Evolutionary conservation across 2,113 vertebrate species (phyloP), one percentile per base, ranked within the genome.

Genomic region (Mormyrus lacerda): DNA sequence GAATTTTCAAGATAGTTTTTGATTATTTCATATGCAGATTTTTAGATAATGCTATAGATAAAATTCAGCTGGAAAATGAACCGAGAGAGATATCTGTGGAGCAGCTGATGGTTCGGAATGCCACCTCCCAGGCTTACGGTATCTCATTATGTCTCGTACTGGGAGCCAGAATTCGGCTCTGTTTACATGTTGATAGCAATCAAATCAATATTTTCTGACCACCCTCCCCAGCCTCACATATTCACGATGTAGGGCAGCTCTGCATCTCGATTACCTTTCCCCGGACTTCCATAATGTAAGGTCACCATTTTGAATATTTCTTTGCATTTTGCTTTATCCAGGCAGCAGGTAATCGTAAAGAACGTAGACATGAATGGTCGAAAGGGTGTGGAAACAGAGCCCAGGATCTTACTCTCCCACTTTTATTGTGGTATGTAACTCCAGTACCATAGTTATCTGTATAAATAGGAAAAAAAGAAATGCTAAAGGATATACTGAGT

Each of bases 61-160:
- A 19, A 17, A 39, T 76, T 76, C 35, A 76, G 69, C 35, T 35
- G 35, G 35, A 50, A 85, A 48, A 90, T 91, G 91, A 90, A 93
- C 89, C 84, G 69, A 69, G 79, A 21, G 65, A 89, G 91, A 93
- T 90, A 91, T 88, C 88, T 91, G 89, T 91, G 88, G 90, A 89
- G 76, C 92, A 90, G 89, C 79, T 91, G 76, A 90, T 88, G 53
- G 87, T 31, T 47, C 3, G 27, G 58, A 24, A 79, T 44, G 88
- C 73, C 39, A 89, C 89, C 45, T 91, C 87, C 87, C 85, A 31
- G 39, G 17, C 19, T 51, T 8, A 84, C 55, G 51, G 83, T 87
- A 45, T 90, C 31, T 90, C 24, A 69, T 89, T 86, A 90, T 51
- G 61, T n/a, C 48, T 73, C 15, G 27, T n/a, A 24, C 39, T 55